A percentile compares a stretch with the other conserved stretches of the same genome.
These are phyloP conservation scores for Cyanoderma ruficeps DNA, from an alignment of 2,113 vertebrate genomes.

Conservation along the genomic window DNA sequence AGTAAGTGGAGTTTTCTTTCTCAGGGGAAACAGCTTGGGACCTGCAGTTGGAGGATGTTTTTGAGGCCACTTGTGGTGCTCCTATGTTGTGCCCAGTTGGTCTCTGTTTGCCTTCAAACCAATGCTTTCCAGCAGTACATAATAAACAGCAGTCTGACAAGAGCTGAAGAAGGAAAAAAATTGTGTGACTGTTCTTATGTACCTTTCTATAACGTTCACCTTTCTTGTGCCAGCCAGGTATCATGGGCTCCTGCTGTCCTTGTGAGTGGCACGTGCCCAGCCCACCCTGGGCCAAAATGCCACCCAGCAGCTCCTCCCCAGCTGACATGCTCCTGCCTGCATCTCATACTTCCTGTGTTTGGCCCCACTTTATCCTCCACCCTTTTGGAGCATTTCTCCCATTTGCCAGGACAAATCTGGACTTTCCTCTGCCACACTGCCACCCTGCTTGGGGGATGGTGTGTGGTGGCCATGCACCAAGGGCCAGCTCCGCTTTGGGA, in stretches of 20 bases:
- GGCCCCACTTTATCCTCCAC: no score
- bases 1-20: not conserved
- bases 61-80: not conserved
- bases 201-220: not conserved
- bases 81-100: not conserved
- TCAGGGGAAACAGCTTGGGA: not conserved
- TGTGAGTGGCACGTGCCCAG: not conserved
- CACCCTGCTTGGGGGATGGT: not conserved
- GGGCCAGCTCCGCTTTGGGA: not conserved
- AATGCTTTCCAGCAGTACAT: not conserved
- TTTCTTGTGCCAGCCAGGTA: not conserved
- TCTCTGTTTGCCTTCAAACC: not conserved
- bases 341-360: fast-evolving
- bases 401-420: not conserved
- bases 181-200: not conserved
- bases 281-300: not conserved
- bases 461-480: fast-evolving
- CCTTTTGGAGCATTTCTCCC: not conserved
- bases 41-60: not conserved
- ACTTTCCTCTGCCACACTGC: not conserved
- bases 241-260: fast-evolving
- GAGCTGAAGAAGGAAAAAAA: not conserved
- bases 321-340: fast-evolving
- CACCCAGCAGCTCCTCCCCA: not conserved
- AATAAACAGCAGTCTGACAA: not conserved